Conservation (phyloP, 2,113 vertebrate genomes). For the Oncorhynchus clarkii region DNA sequence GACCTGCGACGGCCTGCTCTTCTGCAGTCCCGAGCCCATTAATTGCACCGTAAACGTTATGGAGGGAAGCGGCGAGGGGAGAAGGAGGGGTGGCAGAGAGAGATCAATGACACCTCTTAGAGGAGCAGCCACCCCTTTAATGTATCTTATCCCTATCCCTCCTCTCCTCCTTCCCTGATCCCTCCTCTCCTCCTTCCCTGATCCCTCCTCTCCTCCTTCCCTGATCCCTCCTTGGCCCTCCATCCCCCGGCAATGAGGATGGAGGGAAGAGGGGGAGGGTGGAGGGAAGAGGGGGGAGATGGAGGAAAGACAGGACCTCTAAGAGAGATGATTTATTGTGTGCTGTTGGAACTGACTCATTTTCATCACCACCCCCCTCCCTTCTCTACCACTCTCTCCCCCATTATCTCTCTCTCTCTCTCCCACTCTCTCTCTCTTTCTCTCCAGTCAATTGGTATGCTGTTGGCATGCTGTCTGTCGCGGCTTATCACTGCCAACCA, state of each 20-base stretch:
- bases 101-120: constrained; percentile 51
- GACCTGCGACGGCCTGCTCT: constrained; percentile 2
- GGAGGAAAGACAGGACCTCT: not conserved
- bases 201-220: constrained; percentile 11
- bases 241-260: not conserved
- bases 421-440: constrained; percentile 6
- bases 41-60: constrained; percentile 49
- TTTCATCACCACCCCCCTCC: not conserved
- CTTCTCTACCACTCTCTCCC: not conserved
- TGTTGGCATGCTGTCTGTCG: constrained; percentile 88
- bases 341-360: not conserved
- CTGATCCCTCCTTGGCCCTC: not conserved
- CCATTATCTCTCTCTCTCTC: not conserved
- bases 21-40: constrained; percentile 30
- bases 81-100: not conserved
- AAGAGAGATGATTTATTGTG: too few species aligned
- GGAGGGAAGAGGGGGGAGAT: too few species aligned
- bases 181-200: not conserved
- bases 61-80: constrained; percentile 16
- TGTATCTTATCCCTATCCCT: not conserved
- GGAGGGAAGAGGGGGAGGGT: not conserved
- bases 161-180: not conserved
- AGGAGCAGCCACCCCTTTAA: constrained; percentile 10
- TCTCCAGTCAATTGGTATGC: constrained; percentile 85
- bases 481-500: constrained; percentile 93